phyloP scores from a whole-genome alignment of 1,140 invertebrate species.

The Caenorhabditis tropicalis region DNA sequence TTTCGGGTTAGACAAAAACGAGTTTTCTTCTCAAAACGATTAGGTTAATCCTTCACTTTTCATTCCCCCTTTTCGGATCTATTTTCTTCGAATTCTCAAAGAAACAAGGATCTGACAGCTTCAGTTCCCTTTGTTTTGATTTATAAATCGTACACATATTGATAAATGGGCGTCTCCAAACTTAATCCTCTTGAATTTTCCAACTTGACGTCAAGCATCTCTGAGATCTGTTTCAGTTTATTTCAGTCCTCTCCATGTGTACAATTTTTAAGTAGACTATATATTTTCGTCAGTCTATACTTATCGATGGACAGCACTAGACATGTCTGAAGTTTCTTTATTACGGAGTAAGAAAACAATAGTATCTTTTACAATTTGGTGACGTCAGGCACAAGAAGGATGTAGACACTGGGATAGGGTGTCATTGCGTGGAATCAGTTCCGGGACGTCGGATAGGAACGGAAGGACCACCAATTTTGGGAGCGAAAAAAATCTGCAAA shows the following conservation, averaged over 20 bases:
- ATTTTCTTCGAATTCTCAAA: background rate
- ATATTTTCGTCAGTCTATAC: background rate
- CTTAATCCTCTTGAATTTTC: background rate
- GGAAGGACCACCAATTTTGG: background rate
- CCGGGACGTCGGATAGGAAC: background rate
- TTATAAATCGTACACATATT: background rate
- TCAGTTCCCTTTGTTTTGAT: background rate
- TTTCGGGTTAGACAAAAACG: too few relatives aligned
- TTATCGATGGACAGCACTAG: background rate
- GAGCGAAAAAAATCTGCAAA: background rate
- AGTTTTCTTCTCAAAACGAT: too few relatives aligned
- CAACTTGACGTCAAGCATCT: conserved; percentile 6
- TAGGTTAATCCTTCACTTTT: too few relatives aligned
- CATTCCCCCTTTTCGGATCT: too few relatives aligned
- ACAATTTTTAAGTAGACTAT: background rate
- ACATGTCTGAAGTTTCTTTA: background rate
- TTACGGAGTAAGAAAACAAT: background rate
- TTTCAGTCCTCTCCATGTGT: background rate
- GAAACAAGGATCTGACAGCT: background rate
- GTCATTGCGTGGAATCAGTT: background rate
- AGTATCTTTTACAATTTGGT: background rate
- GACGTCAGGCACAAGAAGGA: background rate
- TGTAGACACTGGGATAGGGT: background rate
- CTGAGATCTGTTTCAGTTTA: background rate
- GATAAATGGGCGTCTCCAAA: background rate